Evolutionary conservation across 1,140 invertebrate species (phyloP).

Genomic region (Papilio glaucus): DNA sequence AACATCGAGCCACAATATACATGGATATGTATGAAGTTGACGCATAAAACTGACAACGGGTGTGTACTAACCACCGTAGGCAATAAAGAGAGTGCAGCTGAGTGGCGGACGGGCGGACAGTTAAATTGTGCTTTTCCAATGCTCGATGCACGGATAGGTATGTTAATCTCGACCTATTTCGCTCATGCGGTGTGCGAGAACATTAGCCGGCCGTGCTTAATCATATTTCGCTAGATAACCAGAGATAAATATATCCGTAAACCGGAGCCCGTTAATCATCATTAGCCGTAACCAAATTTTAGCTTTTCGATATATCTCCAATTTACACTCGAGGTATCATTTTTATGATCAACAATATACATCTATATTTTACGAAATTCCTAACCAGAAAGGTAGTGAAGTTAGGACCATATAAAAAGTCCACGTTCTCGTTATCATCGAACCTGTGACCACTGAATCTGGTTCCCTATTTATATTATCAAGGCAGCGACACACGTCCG

Average conservation of each 20-base stretch:
- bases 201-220: conserved; percentile 28
- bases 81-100: conserved; percentile 41
- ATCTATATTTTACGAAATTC: no score
- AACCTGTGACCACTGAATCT: no score
- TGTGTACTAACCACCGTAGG: conserved; percentile 49
- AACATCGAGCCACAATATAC: conserved; percentile 71
- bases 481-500: no score
- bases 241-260: conserved; percentile 28
- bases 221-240: conserved; percentile 37
- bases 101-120: conserved; percentile 32
- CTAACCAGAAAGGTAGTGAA: no score
- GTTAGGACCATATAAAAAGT: no score
- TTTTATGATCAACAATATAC: no score
- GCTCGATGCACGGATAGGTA: conserved; percentile 22
- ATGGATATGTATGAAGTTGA: conserved; percentile 66
- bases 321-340: background rate
- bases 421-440: no score
- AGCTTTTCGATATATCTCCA: background rate
- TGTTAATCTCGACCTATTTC: conserved; percentile 36
- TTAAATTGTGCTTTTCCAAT: conserved; percentile 35
- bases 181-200: conserved; percentile 26
- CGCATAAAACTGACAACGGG: conserved; percentile 61
- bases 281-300: conserved; percentile 20
- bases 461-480: no score
- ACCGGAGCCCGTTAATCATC: conserved; percentile 14